Base-by-base conservation (phyloP, 2,888 invertebrate genomes). In the Meliscaeva auricollis region DNA sequence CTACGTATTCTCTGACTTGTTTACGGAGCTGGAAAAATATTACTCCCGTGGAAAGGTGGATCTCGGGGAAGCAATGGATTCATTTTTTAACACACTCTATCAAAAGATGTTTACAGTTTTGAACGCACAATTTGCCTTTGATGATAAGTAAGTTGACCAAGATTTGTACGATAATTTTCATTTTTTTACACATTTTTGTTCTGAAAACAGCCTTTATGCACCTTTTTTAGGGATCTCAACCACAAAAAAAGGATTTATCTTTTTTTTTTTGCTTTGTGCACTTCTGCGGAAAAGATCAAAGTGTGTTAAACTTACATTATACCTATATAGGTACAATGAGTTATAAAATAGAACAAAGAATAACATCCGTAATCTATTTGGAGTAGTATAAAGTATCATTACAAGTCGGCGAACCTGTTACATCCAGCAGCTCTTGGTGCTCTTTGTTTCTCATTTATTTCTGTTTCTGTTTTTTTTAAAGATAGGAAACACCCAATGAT, bases 91-190 rank as follows among this genome's bases (percentile, higher is more conserved):
- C 88, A 96, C 96, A 15, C 94, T 99, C 44, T 98, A 98, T 92
- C 97, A 98, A 93, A 97, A 97, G 92, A 98, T 99, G 98, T 98
- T 98, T 93, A 96, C 96, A 17, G 98, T 98, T 58, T 94, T 98
- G 89, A 98, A 99, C 92, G 94, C 96, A n/a, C 98, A 98, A 92
- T 98, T 98, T 91, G 94, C 94, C 85, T 98, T 98, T 90, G 96
- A 97, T 91, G 96, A 96, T 87, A 96, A 96, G 94, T 97, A 93
- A 94, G 94, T 94, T 66, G 58, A 74, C 32, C 72, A 15, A 46
- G 54, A 60, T 69, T 26, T 11, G 2, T 35, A 32, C 26, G 41
- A 52, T 62, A 56, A 41, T 30, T 79, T 22, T 60, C 15, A 54
- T 32, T 54, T 54, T 4, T 54, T 32, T 30, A 1, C 30, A 4